Conservation (phyloP, 2,888 invertebrate genomes). For the Lutraria lutraria region DNA sequence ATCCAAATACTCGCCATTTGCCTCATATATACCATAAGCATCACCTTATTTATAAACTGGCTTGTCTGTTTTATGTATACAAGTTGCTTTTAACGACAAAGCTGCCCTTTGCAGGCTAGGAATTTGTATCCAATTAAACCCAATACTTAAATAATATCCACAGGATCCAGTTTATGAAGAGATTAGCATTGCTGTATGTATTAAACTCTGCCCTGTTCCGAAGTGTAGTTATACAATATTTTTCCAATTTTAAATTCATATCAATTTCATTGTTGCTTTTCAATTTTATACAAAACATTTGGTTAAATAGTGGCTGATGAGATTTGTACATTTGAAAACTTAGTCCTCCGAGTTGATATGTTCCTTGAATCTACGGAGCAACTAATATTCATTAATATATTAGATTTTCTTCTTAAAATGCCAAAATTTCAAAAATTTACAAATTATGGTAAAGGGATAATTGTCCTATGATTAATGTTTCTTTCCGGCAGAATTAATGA, state of each 20-base stretch:
- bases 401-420: too few species aligned
- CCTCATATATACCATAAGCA: background rate
- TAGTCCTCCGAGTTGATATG: too few species aligned
- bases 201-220: background rate
- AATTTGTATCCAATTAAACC: background rate
- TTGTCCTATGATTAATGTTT: too few species aligned
- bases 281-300: too few species aligned
- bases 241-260: background rate
- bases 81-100: conserved; percentile 1
- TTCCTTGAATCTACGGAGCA: too few species aligned
- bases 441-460: too few species aligned
- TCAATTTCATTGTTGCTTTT: background rate
- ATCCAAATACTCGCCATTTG: background rate
- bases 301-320: too few species aligned
- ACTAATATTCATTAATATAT: too few species aligned
- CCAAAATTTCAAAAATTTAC: too few species aligned
- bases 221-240: background rate
- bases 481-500: too few species aligned
- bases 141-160: background rate
- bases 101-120: background rate
- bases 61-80: conserved; percentile 9
- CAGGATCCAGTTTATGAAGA: background rate
- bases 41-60: conserved; percentile 12
- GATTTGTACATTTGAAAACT: too few species aligned
- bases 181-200: background rate